phyloP scores from a whole-genome alignment of 1,140 invertebrate genomes.

The Eriocheir sinensis region DNA sequence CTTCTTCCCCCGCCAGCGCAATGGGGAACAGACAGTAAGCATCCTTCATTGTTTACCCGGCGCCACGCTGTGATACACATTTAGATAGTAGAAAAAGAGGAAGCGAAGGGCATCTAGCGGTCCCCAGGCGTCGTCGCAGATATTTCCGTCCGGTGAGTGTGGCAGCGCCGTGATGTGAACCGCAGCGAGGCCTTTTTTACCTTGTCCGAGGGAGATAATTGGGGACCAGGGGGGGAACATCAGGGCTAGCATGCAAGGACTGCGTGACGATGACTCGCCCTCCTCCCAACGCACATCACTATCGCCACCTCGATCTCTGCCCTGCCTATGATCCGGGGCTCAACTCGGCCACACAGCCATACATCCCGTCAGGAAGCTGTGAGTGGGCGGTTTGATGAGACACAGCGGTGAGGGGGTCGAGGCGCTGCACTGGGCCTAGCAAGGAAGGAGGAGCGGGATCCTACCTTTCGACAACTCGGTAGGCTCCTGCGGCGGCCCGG shows the following conservation, averaged over 20 bases:
- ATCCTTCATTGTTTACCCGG: too few species aligned
- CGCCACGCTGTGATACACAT: neutral
- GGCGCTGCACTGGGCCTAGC: neutral
- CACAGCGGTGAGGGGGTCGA: too few species aligned
- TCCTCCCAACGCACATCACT: too few species aligned
- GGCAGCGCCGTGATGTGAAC: neutral
- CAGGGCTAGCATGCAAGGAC: neutral
- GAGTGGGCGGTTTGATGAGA: too few species aligned
- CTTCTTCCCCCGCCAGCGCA: too few species aligned
- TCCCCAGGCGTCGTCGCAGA: neutral
- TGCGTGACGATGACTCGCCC: neutral
- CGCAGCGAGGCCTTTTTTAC: neutral
- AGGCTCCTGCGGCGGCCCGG: constrained; percentile 23
- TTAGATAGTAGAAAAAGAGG: neutral
- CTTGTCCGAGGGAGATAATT: neutral
- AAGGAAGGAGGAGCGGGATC: neutral
- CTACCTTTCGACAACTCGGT: neutral
- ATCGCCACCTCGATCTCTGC: too few species aligned
- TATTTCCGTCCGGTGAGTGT: neutral
- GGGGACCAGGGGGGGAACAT: neutral
- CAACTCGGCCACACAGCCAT: too few species aligned
- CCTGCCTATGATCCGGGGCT: too few species aligned
- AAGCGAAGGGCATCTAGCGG: neutral
- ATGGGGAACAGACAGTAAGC: too few species aligned
- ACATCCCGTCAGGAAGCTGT: too few species aligned